Base-by-base conservation (phyloP, 1,140 invertebrate genomes). In the Phortica variegata region DNA sequence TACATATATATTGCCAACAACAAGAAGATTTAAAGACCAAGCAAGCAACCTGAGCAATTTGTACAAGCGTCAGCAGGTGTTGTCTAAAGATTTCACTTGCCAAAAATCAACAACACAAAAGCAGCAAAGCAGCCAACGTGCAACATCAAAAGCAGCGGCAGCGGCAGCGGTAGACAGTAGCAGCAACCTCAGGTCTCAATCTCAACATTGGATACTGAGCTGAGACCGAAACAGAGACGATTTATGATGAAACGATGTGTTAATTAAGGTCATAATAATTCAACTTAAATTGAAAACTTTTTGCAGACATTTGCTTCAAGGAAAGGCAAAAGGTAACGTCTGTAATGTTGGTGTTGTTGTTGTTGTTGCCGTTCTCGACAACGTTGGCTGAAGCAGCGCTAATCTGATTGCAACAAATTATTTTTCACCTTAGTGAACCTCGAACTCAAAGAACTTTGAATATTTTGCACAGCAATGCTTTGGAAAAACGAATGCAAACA, bases 241-340 rank as follows among this genome's bases (percentile, higher is more conserved):
- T 68, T 68, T 65, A 66, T 68, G 63, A 66, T 66, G 63, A 68
- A 66, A 66, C 63, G 63, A 66, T 60, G 63, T 66, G 63, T 66
- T 66, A 66, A 66, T 66, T 66, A 66, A 66, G 63, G 63, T 66
- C 63, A 66, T 66, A 66, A 66, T 66, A 66, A 66, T 66, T 66
- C 63, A 66, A 68, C 63, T 62, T 68, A 68, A 66, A 66, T 66
- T 68, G 63, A 66, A 66, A 66, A 66, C 63, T 68, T 68, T 29
- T 29, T 29, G 10, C 21, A 12, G 39, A 13, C 21, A 13, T 16
- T n/a, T 16, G 32, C 29, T 16, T 12, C 26, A n/a, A 34, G 32
- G 23, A 29, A n/a, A 21, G n/a, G 17, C 20, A 17, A 34, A 20
- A 26, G 13, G 15, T 16, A 7, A 19, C 10, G 32, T 21, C 15